phyloP scores from a whole-genome alignment of 2,797 vertebrate genomes.

The Margarornis squamiger region DNA sequence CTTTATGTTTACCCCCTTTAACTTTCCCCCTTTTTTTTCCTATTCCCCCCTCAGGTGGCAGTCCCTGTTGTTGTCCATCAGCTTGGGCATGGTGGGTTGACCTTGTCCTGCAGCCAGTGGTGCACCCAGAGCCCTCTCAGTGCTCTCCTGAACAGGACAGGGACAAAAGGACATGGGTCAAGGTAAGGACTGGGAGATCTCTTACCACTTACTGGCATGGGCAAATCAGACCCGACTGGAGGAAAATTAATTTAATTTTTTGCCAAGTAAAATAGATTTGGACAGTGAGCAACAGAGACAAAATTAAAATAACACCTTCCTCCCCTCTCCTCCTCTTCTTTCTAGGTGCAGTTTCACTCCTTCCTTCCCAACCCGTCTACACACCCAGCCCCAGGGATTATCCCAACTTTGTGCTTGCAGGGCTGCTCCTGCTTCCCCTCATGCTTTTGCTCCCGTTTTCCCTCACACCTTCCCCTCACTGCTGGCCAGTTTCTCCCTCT shows the following conservation, averaged over 20 bases:
- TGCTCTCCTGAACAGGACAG: neutral
- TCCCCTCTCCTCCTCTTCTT: neutral
- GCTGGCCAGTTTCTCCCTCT: neutral
- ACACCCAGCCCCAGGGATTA: neutral
- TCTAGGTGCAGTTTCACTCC: neutral
- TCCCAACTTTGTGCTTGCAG: accelerated
- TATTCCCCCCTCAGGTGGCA: neutral
- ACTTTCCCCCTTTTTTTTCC: neutral
- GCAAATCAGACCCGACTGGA: neutral
- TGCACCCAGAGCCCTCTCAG: neutral
- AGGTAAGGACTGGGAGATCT: neutral
- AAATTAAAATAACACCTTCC: neutral
- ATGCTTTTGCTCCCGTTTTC: neutral
- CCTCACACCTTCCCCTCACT: accelerated
- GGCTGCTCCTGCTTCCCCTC: neutral
- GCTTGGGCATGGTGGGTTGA: neutral
- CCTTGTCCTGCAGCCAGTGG: neutral
- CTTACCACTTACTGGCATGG: neutral
- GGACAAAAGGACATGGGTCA: neutral
- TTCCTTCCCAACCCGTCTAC: neutral
- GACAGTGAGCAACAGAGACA: neutral
- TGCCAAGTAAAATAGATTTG: neutral
- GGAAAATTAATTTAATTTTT: neutral
- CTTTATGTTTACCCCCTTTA: neutral
- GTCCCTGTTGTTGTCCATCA: neutral